Base-by-base conservation (phyloP, 2,797 vertebrate genomes). In the Antrozous pallidus region DNA sequence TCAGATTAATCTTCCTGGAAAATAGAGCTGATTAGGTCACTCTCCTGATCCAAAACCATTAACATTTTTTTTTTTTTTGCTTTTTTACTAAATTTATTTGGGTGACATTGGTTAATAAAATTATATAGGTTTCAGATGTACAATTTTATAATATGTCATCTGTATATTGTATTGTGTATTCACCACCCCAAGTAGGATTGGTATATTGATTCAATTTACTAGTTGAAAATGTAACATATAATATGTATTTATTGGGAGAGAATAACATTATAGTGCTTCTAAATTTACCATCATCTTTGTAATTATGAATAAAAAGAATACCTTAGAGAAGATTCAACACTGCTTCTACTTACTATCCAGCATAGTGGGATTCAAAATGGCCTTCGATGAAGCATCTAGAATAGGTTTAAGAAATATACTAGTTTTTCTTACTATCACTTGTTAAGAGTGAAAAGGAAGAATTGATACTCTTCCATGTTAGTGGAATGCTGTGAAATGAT, bases 241-340 rank as follows among this genome's bases (percentile, higher is more conserved):
- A 18, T 56, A 54, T 61, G 8, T 77, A 82, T 40, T 84, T 91
- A 88, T 36, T 70, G 65, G 22, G 49, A 86, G 36, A 69, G 36
- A 91, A 80, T 91, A 54, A 83, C 94, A 93, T 97, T 93, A 61
- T 1, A 10, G 3, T 83, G 26, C 63, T 93, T 82, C 49, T 84
- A 56, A 77, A 71, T 90, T 94, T 94, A 69, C 36, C 2, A 24
- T 88, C 54, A 73, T 88, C 65, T 93, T 93, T 79, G 69, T 90
- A 93, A 88, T 92, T 92, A 42, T 78, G 70, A 91, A 63, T 69
- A 63, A 82, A 63, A 81, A 83, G 13, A 89, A 42, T 75, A 88
- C 73, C 38, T 89, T 83, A 90, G 80, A 90, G 51, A 81, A 65
- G 54, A 95, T 88, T 86, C 54, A 91, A 87, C 1, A 0, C 73